Evolutionary conservation across 2,888 invertebrate genomes (phyloP).

Genomic region (Cheilosia variabilis): DNA sequence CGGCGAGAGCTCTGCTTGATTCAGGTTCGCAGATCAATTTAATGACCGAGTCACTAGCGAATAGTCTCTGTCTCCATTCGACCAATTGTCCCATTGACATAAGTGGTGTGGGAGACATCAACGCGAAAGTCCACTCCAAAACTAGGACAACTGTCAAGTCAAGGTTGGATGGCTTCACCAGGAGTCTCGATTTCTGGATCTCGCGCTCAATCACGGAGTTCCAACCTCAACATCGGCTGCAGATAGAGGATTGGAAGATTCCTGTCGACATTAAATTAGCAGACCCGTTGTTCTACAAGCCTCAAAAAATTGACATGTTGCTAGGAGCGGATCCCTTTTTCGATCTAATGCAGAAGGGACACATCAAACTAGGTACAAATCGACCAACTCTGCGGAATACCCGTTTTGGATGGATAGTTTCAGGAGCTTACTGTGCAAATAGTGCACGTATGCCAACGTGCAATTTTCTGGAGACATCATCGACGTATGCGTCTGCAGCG

Average conservation of each 20-base stretch:
- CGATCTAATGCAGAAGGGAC: background rate
- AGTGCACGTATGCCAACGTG: no score
- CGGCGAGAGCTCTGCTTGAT: no score
- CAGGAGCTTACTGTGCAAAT: background rate
- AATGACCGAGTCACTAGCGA: background rate
- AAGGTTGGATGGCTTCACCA: background rate
- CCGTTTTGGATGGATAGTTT: constrained; percentile 1
- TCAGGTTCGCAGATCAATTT: no score
- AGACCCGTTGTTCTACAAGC: background rate
- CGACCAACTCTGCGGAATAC: background rate
- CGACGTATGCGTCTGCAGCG: background rate
- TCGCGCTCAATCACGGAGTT: constrained; percentile 4
- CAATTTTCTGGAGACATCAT: background rate
- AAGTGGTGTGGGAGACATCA: constrained; percentile 4
- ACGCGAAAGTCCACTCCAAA: background rate
- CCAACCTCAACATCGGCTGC: background rate
- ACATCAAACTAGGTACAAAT: background rate
- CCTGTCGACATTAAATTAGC: background rate
- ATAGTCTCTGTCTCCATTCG: background rate
- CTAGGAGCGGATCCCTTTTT: background rate
- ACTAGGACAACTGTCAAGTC: background rate
- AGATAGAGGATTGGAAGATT: background rate
- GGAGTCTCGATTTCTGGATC: background rate
- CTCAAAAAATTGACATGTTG: background rate
- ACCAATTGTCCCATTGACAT: constrained; percentile 2